These are phyloP conservation scores for Actias luna DNA, from an alignment of 2,888 invertebrate species.

Conservation along the genomic window DNA sequence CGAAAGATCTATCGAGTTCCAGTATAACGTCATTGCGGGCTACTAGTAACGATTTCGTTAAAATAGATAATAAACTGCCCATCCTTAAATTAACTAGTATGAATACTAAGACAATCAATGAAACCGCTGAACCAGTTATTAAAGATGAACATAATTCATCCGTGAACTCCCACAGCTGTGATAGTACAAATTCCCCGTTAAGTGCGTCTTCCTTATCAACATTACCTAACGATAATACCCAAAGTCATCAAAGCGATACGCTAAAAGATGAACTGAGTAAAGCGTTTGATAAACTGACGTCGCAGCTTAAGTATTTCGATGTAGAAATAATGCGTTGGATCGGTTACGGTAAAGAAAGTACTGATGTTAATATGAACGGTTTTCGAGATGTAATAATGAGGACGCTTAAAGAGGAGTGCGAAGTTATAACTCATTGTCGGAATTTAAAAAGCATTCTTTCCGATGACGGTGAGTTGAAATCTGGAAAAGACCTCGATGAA, in stretches of 20 bases:
- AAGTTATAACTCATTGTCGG: slow-evolving; percentile 38
- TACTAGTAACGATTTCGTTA: slow-evolving; percentile 47
- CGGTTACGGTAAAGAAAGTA: slow-evolving; percentile 31
- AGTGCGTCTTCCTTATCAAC: slow-evolving; percentile 34
- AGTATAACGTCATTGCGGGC: slow-evolving; percentile 53
- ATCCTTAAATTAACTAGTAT: slow-evolving; percentile 47
- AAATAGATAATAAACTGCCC: slow-evolving; percentile 59
- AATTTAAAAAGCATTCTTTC: slow-evolving; percentile 27
- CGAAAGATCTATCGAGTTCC: slow-evolving; percentile 61
- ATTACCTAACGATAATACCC: slow-evolving; percentile 10
- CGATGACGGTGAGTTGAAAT: neutral
- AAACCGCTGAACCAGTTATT: slow-evolving; percentile 13
- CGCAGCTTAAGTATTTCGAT: slow-evolving; percentile 43
- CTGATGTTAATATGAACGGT: slow-evolving; percentile 27
- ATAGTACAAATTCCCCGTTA: slow-evolving; percentile 25
- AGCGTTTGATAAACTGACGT: slow-evolving; percentile 36
- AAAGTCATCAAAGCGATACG: slow-evolving; percentile 16
- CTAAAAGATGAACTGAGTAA: slow-evolving; percentile 23
- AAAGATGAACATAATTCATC: slow-evolving; percentile 22
- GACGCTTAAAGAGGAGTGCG: slow-evolving; percentile 43
- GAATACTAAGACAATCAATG: slow-evolving; percentile 24
- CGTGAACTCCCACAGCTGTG: slow-evolving; percentile 20
- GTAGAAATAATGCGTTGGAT: slow-evolving; percentile 52
- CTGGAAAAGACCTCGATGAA: neutral
- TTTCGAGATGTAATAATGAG: slow-evolving; percentile 39